These are phyloP conservation scores for Drosophila sturtevanti DNA, from an alignment of 1,140 invertebrate genomes.

Conservation along the genomic window DNA sequence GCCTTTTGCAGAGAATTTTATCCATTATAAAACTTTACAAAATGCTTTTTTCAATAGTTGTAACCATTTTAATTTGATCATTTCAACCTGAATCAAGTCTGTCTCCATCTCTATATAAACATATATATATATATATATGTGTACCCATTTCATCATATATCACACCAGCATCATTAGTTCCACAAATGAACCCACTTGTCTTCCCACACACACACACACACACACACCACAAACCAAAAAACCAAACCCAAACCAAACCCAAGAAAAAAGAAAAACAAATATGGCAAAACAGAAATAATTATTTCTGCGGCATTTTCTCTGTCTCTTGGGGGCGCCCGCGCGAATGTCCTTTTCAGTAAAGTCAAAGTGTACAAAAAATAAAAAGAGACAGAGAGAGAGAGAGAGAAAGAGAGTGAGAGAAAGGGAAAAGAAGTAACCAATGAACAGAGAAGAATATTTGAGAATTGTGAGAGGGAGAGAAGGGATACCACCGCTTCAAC, in stretches of 20 bases:
- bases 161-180: conserved; percentile 5
- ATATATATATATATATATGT: neutral
- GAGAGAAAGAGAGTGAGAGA: conserved; percentile 5
- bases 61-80: neutral
- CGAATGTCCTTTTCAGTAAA: conserved; percentile 41
- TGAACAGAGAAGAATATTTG: conserved; percentile 7
- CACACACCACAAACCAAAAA: conserved; percentile 10
- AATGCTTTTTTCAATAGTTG: no score
- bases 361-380: conserved; percentile 56
- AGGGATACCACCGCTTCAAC: conserved; percentile 15
- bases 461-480: no score
- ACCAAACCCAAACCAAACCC: conserved; percentile 40
- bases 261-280: conserved; percentile 44
- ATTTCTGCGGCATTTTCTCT: conserved; percentile 71
- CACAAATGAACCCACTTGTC: conserved; percentile 12
- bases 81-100: neutral
- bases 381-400: neutral
- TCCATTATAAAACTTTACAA: no score
- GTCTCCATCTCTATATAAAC: no score
- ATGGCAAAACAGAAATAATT: conserved; percentile 75
- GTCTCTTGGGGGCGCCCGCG: conserved; percentile 55
- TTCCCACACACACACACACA: conserved; percentile 38
- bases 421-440: conserved; percentile 11
- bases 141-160: conserved; percentile 1
- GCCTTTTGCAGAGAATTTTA: no score